These are phyloP conservation scores for Chymomyza caudatula DNA, from an alignment of 2,888 invertebrate genomes.

Conservation along the genomic window DNA sequence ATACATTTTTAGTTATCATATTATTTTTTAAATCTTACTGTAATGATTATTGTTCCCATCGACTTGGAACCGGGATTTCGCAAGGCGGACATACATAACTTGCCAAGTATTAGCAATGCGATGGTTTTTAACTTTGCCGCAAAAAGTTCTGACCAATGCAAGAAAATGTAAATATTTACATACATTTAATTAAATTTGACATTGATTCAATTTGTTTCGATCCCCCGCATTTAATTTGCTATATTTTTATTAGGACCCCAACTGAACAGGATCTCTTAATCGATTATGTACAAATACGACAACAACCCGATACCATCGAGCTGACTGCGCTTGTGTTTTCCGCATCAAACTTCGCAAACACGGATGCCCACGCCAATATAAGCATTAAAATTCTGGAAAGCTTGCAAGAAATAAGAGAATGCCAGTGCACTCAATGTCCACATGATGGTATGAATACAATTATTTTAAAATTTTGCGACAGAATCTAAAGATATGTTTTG, in stretches of 20 bases:
- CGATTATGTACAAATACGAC: conserved; percentile 74
- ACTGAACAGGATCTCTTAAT: conserved; percentile 64
- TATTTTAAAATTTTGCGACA: not conserved
- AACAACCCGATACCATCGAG: conserved; percentile 59
- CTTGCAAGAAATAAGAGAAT: conserved; percentile 55
- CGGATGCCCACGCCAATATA: conserved; percentile 65
- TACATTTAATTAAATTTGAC: too few relatives aligned
- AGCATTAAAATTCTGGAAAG: conserved; percentile 60
- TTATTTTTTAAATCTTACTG: too few relatives aligned
- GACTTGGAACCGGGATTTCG: conserved; percentile 74
- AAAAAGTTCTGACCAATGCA: conserved; percentile 13
- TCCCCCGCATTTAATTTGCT: not conserved
- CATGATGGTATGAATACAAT: conserved; percentile 40
- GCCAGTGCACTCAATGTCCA: conserved; percentile 65
- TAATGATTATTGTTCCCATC: conserved; percentile 64
- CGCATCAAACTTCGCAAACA: conserved; percentile 53
- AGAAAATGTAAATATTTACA: conserved; percentile 36
- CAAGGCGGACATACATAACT: conserved; percentile 72
- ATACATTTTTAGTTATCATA: not conserved
- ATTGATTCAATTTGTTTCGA: too few relatives aligned
- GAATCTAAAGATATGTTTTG: not conserved
- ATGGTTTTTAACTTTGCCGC: conserved; percentile 74
- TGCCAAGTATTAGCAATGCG: conserved; percentile 69
- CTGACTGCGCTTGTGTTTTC: conserved; percentile 71
- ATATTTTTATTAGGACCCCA: conserved; percentile 25